A percentile compares a stretch with the other conserved stretches of the same genome.
These are phyloP conservation scores for Chymomyza amoena DNA, from an alignment of 2,888 invertebrate genomes.

Conservation along the genomic window DNA sequence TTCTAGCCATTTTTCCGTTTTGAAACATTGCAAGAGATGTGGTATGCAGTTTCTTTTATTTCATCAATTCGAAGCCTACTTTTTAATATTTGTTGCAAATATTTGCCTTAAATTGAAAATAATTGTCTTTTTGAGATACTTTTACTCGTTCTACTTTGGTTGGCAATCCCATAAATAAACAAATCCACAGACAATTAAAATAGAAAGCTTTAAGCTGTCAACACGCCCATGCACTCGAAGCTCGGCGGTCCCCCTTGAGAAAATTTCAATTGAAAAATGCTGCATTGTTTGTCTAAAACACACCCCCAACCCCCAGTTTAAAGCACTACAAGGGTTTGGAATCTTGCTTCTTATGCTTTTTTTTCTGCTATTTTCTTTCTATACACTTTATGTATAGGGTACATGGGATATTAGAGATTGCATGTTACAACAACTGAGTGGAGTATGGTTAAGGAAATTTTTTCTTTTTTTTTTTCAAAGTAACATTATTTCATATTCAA, in stretches of 20 bases:
- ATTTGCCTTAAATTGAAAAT: not conserved
- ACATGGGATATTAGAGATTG: too few relatives aligned
- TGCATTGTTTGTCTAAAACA: slow-evolving; percentile 48
- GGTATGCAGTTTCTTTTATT: too few relatives aligned
- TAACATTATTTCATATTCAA: too few relatives aligned
- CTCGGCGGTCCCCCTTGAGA: slow-evolving; percentile 7
- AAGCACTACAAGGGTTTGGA: slow-evolving; percentile 1
- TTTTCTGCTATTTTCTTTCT: slow-evolving; percentile 11
- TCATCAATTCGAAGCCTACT: not conserved
- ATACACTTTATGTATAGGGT: not conserved
- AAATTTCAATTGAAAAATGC: slow-evolving; percentile 26
- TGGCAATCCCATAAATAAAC: slow-evolving; percentile 17
- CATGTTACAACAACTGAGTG: too few relatives aligned
- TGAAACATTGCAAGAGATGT: too few relatives aligned
- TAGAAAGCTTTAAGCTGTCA: slow-evolving; percentile 47
- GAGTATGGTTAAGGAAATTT: too few relatives aligned
- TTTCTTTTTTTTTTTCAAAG: too few relatives aligned
- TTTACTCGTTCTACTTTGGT: not conserved
- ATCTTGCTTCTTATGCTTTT: slow-evolving; percentile 19
- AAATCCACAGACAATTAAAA: slow-evolving; percentile 51
- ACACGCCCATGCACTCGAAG: slow-evolving; percentile 41
- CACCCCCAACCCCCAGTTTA: not conserved
- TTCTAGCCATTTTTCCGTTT: too few relatives aligned
- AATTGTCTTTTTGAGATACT: not conserved
- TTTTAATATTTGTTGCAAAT: not conserved